Percentiles rank a stretch among this genome's conserved stretches.
phyloP scores from a whole-genome alignment of 2,888 invertebrate genomes.

The Clostera curtula region DNA sequence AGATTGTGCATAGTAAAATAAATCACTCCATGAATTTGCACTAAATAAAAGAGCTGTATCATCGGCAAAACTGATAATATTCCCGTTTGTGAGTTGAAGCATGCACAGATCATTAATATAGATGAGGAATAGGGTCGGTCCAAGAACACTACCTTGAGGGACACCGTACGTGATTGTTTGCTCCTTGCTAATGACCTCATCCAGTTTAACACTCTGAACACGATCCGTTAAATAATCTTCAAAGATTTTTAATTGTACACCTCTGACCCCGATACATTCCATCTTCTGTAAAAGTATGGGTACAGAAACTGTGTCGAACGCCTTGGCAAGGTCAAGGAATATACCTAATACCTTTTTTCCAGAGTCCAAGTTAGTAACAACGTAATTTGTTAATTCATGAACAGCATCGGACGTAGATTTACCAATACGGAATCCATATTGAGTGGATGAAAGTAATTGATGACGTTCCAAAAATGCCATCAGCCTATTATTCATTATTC shows the following conservation, averaged over 20 bases:
- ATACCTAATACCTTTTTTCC: conserved; percentile 2
- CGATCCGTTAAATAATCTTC: neutral
- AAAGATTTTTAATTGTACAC: neutral
- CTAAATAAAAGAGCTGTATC: no score
- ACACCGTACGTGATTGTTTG: neutral
- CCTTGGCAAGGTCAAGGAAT: conserved; percentile 4
- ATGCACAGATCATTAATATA: no score
- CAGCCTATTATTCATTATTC: conserved; percentile 7
- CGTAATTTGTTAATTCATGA: conserved; percentile 4
- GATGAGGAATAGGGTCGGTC: neutral
- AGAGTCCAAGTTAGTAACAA: conserved; percentile 3
- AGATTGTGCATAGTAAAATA: no score
- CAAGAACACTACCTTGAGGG: conserved; percentile 1
- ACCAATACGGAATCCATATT: conserved; percentile 4
- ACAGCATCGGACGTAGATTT: conserved; percentile 6
- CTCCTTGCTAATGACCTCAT: neutral
- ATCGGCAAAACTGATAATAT: no score
- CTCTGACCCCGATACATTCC: conserved; percentile 2
- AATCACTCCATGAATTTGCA: no score
- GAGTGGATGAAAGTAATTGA: conserved; percentile 2
- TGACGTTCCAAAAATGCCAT: conserved; percentile 3
- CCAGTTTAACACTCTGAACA: conserved; percentile 1
- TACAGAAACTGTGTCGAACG: no score
- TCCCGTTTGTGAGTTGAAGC: no score
- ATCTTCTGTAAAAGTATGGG: neutral